These are phyloP conservation scores for Carabus problematicus DNA, from an alignment of 2,888 invertebrate genomes.

Conservation along the genomic window DNA sequence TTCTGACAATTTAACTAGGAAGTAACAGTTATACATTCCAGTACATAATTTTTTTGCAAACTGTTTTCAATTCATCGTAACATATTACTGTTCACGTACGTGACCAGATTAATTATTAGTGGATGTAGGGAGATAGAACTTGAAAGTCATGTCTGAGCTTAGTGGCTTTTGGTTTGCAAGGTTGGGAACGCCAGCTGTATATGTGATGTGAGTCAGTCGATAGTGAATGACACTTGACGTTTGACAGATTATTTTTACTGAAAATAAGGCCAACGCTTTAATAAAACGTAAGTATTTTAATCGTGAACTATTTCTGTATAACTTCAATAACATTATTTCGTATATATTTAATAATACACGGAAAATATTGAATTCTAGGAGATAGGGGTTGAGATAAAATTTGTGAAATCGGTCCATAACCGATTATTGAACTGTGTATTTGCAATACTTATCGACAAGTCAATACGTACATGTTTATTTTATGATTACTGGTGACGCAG, in stretches of 20 bases:
- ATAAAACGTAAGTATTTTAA: slow-evolving; percentile 20
- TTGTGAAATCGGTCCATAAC: too few species aligned
- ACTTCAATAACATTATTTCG: too few species aligned
- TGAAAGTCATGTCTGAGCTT: slow-evolving; percentile 25
- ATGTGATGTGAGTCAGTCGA: slow-evolving; percentile 43
- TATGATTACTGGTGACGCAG: background rate
- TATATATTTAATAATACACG: too few species aligned
- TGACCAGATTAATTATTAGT: slow-evolving; percentile 3
- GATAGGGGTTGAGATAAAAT: too few species aligned
- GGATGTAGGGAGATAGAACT: background rate
- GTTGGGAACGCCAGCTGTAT: slow-evolving; percentile 37
- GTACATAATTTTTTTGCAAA: slow-evolving; percentile 28
- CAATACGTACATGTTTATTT: slow-evolving; percentile 8
- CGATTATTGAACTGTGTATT: background rate
- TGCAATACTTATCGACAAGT: slow-evolving; percentile 1
- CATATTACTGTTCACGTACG: slow-evolving; percentile 18
- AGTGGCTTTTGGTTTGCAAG: slow-evolving; percentile 18
- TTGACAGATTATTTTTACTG: slow-evolving; percentile 33
- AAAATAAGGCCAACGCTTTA: slow-evolving; percentile 3
- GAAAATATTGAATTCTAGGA: too few species aligned
- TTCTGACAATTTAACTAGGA: slow-evolving; percentile 30
- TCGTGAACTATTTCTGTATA: background rate
- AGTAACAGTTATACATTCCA: slow-evolving; percentile 38
- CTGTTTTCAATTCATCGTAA: slow-evolving; percentile 6
- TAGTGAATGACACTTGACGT: slow-evolving; percentile 40